Base-by-base conservation (phyloP, 2,888 invertebrate species). In the Dorcus parallelipipedus region DNA sequence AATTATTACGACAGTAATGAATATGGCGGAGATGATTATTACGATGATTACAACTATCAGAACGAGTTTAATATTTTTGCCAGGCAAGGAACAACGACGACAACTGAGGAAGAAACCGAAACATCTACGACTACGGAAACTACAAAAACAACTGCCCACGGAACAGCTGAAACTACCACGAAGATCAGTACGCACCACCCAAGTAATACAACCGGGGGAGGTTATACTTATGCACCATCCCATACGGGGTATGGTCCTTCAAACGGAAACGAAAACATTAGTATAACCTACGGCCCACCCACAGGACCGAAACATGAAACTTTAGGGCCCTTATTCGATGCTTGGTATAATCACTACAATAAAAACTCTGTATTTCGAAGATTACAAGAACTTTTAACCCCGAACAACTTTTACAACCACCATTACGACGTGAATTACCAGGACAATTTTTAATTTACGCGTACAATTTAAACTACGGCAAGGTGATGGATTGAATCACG, bases 201-300 rank as follows among this genome's bases (percentile, higher is more conserved):
- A 9, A 49, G 17, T 40, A 39, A 45, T 42, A 52, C 45, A 38
- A 52, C 50, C 14, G 38, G 49, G 14, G 60, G 14, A 14, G 14
- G 59, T 23, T 60, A 60, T 38, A 52, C 51, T 20, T 58, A 58
- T 52, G 52, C 59, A 26, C 54, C 60, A 17, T 49, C 49, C n/a
- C 20, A 26, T 7, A 38, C 58, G 67, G 73, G 73, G 41, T 77
- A 78, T 64, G 78, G 77, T 9, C 74, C 76, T 17, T 74, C 73
- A 1, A 74, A 74, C 61, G 76, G 76, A 8, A 71, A 76, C 57
- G 77, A 77, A 60, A 66, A 72, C 39, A 70, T 78, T 23, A 76
- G 76, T 53, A 73, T 77, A 43, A 77, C 77, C 38, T 76, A 76
- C 56, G 73, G 74, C n/a, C 76, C 76, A 38, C 58, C 64, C 5